Base-by-base conservation (phyloP, 2,797 vertebrate species). In the Prionace glauca region DNA sequence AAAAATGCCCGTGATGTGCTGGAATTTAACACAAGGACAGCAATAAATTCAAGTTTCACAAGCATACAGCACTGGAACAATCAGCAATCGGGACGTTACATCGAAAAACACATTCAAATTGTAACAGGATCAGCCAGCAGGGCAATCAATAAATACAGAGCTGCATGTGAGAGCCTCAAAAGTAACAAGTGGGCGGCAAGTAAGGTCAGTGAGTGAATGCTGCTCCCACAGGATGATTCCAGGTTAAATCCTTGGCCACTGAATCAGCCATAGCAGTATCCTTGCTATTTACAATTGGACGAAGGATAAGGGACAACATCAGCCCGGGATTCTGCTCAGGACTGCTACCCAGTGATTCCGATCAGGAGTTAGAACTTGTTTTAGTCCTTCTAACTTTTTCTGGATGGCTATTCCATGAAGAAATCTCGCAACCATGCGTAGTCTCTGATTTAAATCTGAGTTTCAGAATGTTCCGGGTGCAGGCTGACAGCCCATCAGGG, bases 11-110 rank as follows among this genome's bases (percentile, higher is more conserved):
- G 56, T 56, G 14, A 8, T 65, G 22, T n/a, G 0, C 16, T 18
- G 67, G 32, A 91, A 67, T 67, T 65, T 65, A 20, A 65, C 29
- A 91, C 3, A 32, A 91, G 2, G n/a, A 4, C 32, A 22, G n/a
- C 90, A 92, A 92, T 92, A 36, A 92, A 92, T 67, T 92, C 32
- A 91, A 62, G 60, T 91, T 62, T n/a, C 90, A 92, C 8, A n/a
- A 62, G 11, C 22, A 16, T 22, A 1, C 62, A 92, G 88, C 16
- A 18, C 41, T 84, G 36, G 22, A 65, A 65, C 88, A 36, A 92
- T 10, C 32, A 36, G 7, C 62, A 36, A n/a, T 65, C 50, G 67
- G 32, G 18, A 67, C 65, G n/a, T 62, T 10, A 11, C n/a, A 92
- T 10, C 36, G 90, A 92, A 36, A 16, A 22, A 67, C n/a, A 8